phyloP scores from a whole-genome alignment of 2,113 vertebrate species.

The Amblyopsis rosae region DNA sequence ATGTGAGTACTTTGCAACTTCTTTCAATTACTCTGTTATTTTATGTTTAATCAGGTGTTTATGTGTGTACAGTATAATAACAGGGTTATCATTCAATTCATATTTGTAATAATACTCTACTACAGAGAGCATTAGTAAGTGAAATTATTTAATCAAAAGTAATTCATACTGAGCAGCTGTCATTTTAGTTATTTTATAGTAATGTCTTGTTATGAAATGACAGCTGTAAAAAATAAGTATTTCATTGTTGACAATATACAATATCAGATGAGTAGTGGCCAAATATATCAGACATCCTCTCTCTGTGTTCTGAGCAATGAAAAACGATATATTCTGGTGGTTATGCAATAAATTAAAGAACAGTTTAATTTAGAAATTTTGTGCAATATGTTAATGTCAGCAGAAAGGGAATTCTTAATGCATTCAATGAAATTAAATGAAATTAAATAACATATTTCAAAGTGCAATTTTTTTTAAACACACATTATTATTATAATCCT shows the following conservation, averaged over 20 bases:
- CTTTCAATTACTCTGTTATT: too few relatives aligned
- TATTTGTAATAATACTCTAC: background rate
- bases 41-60: too few relatives aligned
- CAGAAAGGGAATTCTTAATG: conserved; percentile 56
- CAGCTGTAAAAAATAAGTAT: background rate
- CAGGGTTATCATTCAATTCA: too few relatives aligned
- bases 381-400: conserved; percentile 65
- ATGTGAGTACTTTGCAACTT: too few relatives aligned
- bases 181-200: background rate
- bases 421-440: conserved; percentile 71
- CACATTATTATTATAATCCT: conserved; percentile 67
- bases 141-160: conserved; percentile 14
- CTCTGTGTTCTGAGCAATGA: conserved; percentile 5
- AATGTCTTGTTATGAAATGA: background rate
- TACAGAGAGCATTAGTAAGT: background rate
- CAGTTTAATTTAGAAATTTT: conserved; percentile 70
- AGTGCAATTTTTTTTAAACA: conserved; percentile 74
- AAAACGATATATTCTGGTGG: conserved; percentile 36
- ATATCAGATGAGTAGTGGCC: too few relatives aligned
- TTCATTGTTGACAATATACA: background rate
- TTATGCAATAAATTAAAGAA: conserved; percentile 57
- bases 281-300: background rate
- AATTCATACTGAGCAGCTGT: background rate
- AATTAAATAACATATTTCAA: conserved; percentile 79
- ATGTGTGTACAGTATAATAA: too few relatives aligned